These are phyloP conservation scores for Parnassius smintheus DNA, from an alignment of 2,888 invertebrate species.

Conservation along the genomic window DNA sequence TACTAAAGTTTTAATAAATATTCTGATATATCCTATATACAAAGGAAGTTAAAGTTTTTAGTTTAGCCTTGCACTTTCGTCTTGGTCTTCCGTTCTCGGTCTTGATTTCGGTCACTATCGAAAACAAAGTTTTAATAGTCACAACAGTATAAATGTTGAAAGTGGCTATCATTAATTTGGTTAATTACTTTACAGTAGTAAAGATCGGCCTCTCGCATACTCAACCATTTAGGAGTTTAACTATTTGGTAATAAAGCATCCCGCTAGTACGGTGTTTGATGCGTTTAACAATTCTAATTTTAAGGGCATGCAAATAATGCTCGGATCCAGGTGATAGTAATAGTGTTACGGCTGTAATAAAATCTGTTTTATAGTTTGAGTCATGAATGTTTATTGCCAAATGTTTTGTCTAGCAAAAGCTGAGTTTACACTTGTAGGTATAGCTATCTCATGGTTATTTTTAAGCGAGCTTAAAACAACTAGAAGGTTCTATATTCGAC, in stretches of 20 bases:
- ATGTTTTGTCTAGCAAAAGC: constrained; percentile 15
- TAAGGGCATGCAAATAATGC: constrained; percentile 30
- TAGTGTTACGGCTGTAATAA: constrained; percentile 36
- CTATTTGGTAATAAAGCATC: constrained; percentile 18
- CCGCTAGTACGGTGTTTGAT: constrained; percentile 12
- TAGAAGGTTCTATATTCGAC: too few relatives aligned
- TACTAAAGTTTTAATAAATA: too few relatives aligned
- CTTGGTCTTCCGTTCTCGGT: too few relatives aligned
- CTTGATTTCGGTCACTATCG: too few relatives aligned
- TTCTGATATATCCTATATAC: too few relatives aligned
- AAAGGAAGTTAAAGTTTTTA: too few relatives aligned
- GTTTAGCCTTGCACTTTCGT: too few relatives aligned
- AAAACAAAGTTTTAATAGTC: too few relatives aligned
- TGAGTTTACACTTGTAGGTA: neutral
- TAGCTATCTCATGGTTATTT: constrained; percentile 1
- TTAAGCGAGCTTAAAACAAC: neutral
- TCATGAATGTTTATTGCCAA: constrained; percentile 24
- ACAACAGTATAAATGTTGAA: too few relatives aligned
- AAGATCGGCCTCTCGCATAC: constrained; percentile 19
- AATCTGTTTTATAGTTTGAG: constrained; percentile 28
- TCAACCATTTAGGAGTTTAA: constrained; percentile 10
- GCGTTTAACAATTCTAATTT: constrained; percentile 38
- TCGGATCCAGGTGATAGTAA: constrained; percentile 36
- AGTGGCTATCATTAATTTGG: neutral
- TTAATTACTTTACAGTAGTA: constrained; percentile 10